Percentiles rank a stretch among this genome's conserved stretches.
Evolutionary conservation across 1,140 invertebrate species (phyloP).

Genomic region (Lepidotrigona ventralis): DNA sequence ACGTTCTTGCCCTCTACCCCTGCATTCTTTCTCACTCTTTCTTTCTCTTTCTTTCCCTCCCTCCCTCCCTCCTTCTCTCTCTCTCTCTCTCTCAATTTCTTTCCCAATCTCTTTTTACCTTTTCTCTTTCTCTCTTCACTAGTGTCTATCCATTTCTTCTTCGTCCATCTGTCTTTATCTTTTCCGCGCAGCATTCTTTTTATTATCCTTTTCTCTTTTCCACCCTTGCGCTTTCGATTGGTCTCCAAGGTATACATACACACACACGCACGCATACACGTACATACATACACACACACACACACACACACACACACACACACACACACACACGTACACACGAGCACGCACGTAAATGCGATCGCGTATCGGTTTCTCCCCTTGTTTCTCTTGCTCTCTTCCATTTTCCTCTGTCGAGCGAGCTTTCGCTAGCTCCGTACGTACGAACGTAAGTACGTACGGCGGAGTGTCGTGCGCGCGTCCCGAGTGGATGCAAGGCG

Average conservation of each 20-base stretch:
- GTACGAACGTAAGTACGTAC: slow-evolving; percentile 39
- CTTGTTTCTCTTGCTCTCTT: slow-evolving; percentile 8
- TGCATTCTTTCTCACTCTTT: slow-evolving; percentile 17
- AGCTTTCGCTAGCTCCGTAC: slow-evolving; percentile 46
- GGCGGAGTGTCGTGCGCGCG: slow-evolving; percentile 53
- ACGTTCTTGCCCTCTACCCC: slow-evolving; percentile 35
- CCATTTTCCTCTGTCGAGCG: slow-evolving; percentile 40
- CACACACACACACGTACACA: not conserved
- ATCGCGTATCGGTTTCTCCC: slow-evolving; percentile 10
- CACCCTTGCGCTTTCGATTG: slow-evolving; percentile 34
- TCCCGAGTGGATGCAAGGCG: slow-evolving; percentile 50
- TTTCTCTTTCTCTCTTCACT: slow-evolving; percentile 7
- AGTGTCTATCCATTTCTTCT: not conserved
- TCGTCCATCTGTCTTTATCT: not conserved
- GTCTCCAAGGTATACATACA: slow-evolving; percentile 16
- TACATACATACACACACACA: not conserved
- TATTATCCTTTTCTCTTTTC: not conserved
- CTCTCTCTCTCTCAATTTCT: not conserved
- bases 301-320: not conserved
- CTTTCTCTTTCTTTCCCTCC: not conserved
- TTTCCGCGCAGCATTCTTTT: not conserved
- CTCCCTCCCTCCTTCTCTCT: not conserved
- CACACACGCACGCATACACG: not conserved
- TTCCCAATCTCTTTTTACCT: not conserved
- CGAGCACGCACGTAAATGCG: slow-evolving; percentile 10